Evolutionary conservation across 2,113 vertebrate genomes (phyloP), one percentile per base, ranked within the genome.

Genomic region (Aviceda subcristata): DNA sequence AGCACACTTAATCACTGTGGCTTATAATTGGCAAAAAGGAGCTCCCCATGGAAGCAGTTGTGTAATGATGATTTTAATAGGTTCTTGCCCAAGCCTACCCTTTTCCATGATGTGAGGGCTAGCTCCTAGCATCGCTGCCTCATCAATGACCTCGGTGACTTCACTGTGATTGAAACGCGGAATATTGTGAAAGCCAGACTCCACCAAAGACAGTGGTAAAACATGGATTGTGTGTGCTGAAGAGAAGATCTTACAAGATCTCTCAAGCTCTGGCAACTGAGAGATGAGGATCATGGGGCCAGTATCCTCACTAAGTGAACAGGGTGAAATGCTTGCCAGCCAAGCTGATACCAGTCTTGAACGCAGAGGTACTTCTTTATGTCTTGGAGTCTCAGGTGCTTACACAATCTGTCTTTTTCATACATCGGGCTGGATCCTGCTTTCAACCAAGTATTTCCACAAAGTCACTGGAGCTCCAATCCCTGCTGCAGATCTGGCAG

Each of bases 161-260:
- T 84, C 68, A 63, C 0, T 46, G 56, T 46, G 72, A 71, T 59
- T 15, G 57, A 23, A 72, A n/a, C 43, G 17, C 0, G 0, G 82
- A 24, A 5, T 8, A 5, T 71, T 80, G 68, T 43, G 85, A 80
- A 92, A 96, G 39, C 63, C 86, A 15, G 30, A n/a, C 81, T 95
- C 81, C 66, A 21, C 81, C 85, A 64, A 79, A 82, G 66, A 11
- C 39, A 11, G 48, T 1, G 15, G 38, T 50, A 23, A 69, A 92
- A 59, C 39, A 21, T 0, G 0, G 57, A 3, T 3, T 32, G 30
- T 4, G 1, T 57, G 41, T 0, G 0, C 10, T 4, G 29, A 93
- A 60, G 56, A 46, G 66, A 46, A 43, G 79, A 53, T 32, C 71
- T 86, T 76, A 51, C 69, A 46, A 43, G 83, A 53, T 32, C 71